These are phyloP conservation scores for Erannis defoliaria DNA, from an alignment of 2,888 invertebrate species.

Conservation along the genomic window DNA sequence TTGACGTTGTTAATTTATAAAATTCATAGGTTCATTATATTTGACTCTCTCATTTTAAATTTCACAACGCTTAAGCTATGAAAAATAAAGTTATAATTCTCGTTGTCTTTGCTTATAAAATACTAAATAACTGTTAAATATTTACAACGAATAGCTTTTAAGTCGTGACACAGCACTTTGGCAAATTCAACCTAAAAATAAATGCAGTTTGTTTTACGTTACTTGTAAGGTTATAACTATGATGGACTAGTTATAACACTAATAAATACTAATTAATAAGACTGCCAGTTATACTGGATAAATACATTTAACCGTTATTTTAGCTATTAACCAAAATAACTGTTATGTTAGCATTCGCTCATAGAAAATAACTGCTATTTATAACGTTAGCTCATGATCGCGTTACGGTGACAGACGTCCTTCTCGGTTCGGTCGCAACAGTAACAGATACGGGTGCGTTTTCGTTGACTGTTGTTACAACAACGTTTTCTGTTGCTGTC, in stretches of 20 bases:
- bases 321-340: constrained; percentile 6
- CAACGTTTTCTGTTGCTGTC: constrained; percentile 39
- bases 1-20: neutral
- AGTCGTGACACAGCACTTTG: constrained; percentile 11
- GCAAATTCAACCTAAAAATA: constrained; percentile 18
- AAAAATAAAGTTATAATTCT: neutral
- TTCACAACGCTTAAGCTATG: no score
- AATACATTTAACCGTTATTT: constrained; percentile 8
- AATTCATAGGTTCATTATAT: no score
- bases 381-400: constrained; percentile 52
- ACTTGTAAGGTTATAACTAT: constrained; percentile 6
- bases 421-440: constrained; percentile 55
- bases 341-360: constrained; percentile 1
- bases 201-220: constrained; percentile 28
- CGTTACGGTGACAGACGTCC: constrained; percentile 56
- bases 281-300: constrained; percentile 56
- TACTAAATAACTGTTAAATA: constrained; percentile 28
- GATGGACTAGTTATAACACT: constrained; percentile 32
- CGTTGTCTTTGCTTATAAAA: constrained; percentile 14
- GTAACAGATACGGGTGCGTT: constrained; percentile 36
- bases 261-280: constrained; percentile 25
- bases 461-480: constrained; percentile 24
- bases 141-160: constrained; percentile 28
- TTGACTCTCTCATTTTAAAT: no score
- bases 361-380: constrained; percentile 12